Conservation (phyloP, 2,797 vertebrate species). For the Onychomys torridus region DNA sequence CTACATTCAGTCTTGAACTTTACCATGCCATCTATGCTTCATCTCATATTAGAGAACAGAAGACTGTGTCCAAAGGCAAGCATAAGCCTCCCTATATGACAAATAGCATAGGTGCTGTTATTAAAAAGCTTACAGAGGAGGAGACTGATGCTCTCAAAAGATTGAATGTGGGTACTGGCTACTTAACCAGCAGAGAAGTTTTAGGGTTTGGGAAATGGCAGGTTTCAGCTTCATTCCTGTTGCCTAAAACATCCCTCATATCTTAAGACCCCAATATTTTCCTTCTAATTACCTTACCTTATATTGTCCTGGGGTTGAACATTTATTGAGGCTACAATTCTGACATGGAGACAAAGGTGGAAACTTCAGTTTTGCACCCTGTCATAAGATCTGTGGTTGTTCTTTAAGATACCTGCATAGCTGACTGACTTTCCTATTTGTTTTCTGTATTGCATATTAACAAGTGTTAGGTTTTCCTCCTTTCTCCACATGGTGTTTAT, state of each 20-base stretch:
- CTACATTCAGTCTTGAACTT: background rate
- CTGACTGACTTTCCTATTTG: background rate
- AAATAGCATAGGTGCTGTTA: background rate
- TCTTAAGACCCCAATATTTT: background rate
- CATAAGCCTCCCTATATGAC: background rate
- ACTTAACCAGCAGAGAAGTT: background rate
- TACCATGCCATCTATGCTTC: background rate
- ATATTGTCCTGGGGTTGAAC: background rate
- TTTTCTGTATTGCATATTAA: background rate
- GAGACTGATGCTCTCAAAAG: background rate
- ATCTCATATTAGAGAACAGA: background rate
- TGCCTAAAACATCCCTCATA: background rate
- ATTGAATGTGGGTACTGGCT: background rate
- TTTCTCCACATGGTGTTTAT: background rate
- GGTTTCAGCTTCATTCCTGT: background rate
- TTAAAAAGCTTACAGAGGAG: background rate
- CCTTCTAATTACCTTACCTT: background rate
- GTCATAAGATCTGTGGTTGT: background rate
- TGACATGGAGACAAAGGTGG: background rate
- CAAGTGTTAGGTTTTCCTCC: background rate
- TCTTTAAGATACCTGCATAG: background rate
- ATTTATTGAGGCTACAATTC: background rate
- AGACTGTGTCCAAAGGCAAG: background rate
- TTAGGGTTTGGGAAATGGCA: background rate
- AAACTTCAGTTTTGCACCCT: background rate